Conservation (phyloP, 2,797 vertebrate genomes). For the Hydrophis major region DNA sequence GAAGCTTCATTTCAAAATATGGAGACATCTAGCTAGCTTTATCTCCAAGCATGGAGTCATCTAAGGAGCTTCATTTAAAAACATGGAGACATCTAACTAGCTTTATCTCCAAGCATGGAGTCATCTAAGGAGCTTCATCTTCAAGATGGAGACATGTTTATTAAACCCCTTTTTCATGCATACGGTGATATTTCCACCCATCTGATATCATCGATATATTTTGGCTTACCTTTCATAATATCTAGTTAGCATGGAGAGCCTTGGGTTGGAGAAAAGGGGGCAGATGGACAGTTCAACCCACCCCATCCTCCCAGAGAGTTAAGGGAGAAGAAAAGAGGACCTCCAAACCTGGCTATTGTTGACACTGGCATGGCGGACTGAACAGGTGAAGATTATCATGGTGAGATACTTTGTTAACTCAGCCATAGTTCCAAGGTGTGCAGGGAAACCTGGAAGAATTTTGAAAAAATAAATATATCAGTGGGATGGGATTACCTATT, state of each 20-base stretch:
- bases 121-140: no score
- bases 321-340: not conserved
- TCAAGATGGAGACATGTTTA: not conserved
- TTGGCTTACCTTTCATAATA: not conserved
- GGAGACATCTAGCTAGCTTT: no score
- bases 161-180: not conserved
- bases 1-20: no score
- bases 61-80: no score
- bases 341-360: slow-evolving; percentile 58
- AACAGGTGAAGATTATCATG: slow-evolving; percentile 68
- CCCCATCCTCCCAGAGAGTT: no score
- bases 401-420: slow-evolving; percentile 56
- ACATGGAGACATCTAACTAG: no score
- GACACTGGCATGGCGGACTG: slow-evolving; percentile 58
- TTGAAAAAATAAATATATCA: not conserved
- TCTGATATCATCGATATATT: not conserved
- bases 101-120: no score
- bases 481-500: not conserved
- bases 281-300: not conserved
- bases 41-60: no score
- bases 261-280: not conserved
- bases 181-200: not conserved
- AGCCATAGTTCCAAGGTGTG: slow-evolving; percentile 38
- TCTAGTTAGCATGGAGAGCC: not conserved
- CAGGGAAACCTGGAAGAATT: slow-evolving; percentile 46